Evolutionary conservation across 2,797 vertebrate genomes (phyloP).

Genomic region (Brachyalestes nurse): DNA sequence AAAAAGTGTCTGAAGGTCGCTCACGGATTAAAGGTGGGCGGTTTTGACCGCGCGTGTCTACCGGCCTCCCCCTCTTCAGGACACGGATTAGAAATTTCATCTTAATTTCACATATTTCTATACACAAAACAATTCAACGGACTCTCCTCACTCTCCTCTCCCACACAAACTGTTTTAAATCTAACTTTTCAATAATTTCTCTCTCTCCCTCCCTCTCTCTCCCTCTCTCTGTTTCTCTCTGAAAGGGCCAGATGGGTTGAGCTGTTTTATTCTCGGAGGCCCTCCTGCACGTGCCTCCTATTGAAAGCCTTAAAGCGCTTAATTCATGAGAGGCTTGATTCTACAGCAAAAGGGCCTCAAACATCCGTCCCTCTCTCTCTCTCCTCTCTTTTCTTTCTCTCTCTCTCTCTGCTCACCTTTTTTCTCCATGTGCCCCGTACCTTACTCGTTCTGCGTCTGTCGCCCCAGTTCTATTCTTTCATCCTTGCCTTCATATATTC

Average conservation of each 20-base stretch:
- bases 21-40: constrained; percentile 67
- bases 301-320: constrained; percentile 76
- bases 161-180: neutral
- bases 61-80: neutral
- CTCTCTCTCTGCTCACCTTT: constrained; percentile 23
- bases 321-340: constrained; percentile 71
- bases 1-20: constrained; percentile 67
- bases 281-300: constrained; percentile 79
- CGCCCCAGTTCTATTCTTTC: constrained; percentile 25
- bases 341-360: constrained; percentile 54
- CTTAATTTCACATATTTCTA: neutral
- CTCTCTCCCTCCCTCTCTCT: constrained; percentile 46
- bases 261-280: constrained; percentile 69
- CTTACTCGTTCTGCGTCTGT: constrained; percentile 18
- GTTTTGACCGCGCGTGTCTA: constrained; percentile 29
- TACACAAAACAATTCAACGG: neutral
- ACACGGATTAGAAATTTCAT: neutral
- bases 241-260: constrained; percentile 75
- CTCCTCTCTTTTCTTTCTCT: constrained; percentile 38
- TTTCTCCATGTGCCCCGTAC: constrained; percentile 47
- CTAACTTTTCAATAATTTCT: constrained; percentile 37
- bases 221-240: constrained; percentile 32
- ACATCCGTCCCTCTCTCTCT: constrained; percentile 61
- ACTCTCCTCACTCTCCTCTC: neutral
- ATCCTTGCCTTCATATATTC: neutral